Conservation (phyloP, 2,888 invertebrate genomes). For the Pemphredon lugubris region DNA sequence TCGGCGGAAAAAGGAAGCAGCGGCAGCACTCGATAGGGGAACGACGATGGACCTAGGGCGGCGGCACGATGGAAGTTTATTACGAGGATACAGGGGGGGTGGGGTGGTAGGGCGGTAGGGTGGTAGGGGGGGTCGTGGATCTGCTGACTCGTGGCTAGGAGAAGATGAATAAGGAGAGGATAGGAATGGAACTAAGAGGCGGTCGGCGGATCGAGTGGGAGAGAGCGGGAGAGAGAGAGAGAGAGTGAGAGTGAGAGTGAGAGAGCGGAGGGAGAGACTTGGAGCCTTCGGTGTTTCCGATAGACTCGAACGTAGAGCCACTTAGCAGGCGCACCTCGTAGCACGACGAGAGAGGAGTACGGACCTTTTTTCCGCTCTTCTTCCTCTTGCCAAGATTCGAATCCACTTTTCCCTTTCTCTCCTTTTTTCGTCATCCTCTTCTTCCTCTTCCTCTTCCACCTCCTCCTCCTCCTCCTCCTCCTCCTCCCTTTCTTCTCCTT, state of each 20-base stretch:
- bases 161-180: slow-evolving; percentile 53
- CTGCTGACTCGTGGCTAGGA: slow-evolving; percentile 61
- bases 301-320: slow-evolving; percentile 69
- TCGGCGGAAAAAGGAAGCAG: slow-evolving; percentile 30
- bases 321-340: slow-evolving; percentile 71
- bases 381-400: slow-evolving; percentile 36
- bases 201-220: slow-evolving; percentile 23
- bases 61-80: slow-evolving; percentile 62
- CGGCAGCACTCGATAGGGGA: too few relatives aligned
- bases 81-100: slow-evolving; percentile 60
- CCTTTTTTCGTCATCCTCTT: slow-evolving; percentile 20
- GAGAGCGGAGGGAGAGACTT: slow-evolving; percentile 43
- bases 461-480: slow-evolving; percentile 29
- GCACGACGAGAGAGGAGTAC: slow-evolving; percentile 24
- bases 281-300: slow-evolving; percentile 58
- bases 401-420: slow-evolving; percentile 6
- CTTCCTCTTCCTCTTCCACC: background rate
- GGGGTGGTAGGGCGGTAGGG: too few relatives aligned
- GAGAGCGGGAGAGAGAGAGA: slow-evolving; percentile 20
- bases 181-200: background rate
- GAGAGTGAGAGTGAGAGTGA: slow-evolving; percentile 2
- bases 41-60: slow-evolving; percentile 46
- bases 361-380: slow-evolving; percentile 61
- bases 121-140: slow-evolving; percentile 47
- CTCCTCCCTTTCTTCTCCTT: too few relatives aligned